These are phyloP conservation scores for Epistrophella euchroma DNA, from an alignment of 2,888 invertebrate genomes.

Conservation along the genomic window DNA sequence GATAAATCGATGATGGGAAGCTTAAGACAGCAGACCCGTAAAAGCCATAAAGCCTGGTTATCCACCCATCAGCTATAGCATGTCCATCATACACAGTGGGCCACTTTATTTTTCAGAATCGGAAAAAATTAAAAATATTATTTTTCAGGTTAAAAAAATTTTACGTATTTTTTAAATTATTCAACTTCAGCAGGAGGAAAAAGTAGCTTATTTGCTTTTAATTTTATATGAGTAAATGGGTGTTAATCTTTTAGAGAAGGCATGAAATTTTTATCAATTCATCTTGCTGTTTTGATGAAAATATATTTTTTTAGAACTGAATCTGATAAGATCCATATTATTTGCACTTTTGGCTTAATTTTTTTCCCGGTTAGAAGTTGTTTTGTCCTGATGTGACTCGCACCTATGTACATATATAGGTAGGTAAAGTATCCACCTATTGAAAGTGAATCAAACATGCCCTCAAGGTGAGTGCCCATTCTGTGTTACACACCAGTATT, in stretches of 20 bases:
- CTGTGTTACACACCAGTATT: neutral
- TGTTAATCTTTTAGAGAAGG: too few species aligned
- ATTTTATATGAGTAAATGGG: too few species aligned
- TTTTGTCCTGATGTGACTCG: neutral
- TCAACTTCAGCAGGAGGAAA: too few species aligned
- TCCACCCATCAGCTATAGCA: constrained; percentile 2
- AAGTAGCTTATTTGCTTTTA: too few species aligned
- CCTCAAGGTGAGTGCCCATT: constrained; percentile 64
- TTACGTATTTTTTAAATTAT: too few species aligned
- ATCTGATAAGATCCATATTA: neutral
- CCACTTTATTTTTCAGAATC: neutral
- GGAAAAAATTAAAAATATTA: neutral
- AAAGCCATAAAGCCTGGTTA: neutral
- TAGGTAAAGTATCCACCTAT: constrained; percentile 25
- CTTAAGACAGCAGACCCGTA: constrained; percentile 40
- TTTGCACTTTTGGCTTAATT: neutral
- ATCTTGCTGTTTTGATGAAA: neutral
- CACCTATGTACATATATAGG: neutral
- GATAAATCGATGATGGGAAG: constrained; percentile 63
- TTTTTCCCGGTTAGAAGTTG: neutral
- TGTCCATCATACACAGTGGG: constrained; percentile 14
- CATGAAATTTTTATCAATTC: too few species aligned
- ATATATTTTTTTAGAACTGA: neutral
- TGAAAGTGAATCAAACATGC: constrained; percentile 73
- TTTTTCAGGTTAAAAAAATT: too few species aligned